Conservation (phyloP, 2,113 vertebrate genomes). For the Perccottus glenii region DNA sequence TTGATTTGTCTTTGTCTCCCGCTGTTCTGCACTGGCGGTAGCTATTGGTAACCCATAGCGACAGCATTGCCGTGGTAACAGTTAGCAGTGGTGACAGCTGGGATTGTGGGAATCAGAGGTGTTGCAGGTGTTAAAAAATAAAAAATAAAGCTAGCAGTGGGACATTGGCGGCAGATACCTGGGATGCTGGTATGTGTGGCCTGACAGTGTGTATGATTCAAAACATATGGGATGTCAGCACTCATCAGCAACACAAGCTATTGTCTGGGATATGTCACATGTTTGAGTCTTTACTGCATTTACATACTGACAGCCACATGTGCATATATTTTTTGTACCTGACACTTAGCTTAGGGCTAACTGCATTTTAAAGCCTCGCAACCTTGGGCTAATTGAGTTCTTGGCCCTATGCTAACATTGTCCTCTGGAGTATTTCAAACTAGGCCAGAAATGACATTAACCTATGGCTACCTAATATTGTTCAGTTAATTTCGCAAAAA, state of each 20-base stretch:
- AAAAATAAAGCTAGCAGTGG: conserved; percentile 18
- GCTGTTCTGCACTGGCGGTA: conserved; percentile 42
- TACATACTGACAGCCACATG: conserved; percentile 2
- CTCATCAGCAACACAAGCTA: conserved; percentile 28
- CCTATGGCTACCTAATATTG: conserved; percentile 32
- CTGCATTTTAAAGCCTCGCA: conserved; percentile 41
- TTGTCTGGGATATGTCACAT: neutral
- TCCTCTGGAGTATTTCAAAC: conserved; percentile 45
- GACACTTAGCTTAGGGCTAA: conserved; percentile 28
- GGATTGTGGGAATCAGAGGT: conserved; percentile 55
- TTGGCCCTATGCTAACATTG: conserved; percentile 49
- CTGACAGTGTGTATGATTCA: conserved; percentile 31
- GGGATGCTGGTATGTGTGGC: conserved; percentile 30
- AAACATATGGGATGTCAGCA: conserved; percentile 40
- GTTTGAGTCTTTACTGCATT: conserved; percentile 16
- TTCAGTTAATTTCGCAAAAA: conserved; percentile 36
- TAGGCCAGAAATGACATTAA: conserved; percentile 48
- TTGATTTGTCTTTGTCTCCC: conserved; percentile 69
- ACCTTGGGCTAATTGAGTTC: conserved; percentile 58
- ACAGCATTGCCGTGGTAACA: conserved; percentile 71
- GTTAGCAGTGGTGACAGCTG: conserved; percentile 63
- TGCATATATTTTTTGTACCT: conserved; percentile 12
- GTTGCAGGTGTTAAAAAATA: conserved; percentile 29
- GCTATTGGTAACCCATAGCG: conserved; percentile 70
- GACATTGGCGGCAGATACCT: conserved; percentile 43